Evolutionary conservation across 2,888 invertebrate species (phyloP), one percentile per base, ranked within the genome.

Genomic region (Biston stratarius): DNA sequence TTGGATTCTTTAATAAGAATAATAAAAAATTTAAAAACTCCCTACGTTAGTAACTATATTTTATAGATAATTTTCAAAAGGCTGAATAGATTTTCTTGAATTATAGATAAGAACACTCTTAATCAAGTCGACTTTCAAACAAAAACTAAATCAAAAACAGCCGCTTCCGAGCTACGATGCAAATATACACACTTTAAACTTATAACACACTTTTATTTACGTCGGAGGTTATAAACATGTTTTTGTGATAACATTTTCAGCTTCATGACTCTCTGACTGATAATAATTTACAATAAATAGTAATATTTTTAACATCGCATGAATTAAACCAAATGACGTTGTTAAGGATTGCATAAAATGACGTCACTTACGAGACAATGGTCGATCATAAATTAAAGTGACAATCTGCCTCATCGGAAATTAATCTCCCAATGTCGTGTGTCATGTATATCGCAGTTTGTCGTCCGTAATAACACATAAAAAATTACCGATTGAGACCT

Each of bases 381-480:
- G 89, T 75, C 78, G 87, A 89, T 90, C 89, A 92, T 94, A 91
- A 92, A 92, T 94, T 86, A 91, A 84, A 84, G 86, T 92, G 92
- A 90, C 92, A 92, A 88, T 89, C 87, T 87, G 89, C 88, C 90
- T 89, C 90, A 88, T 91, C 84, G 88, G 86, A 88, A 88, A 94
- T 94, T 92, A 94, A 93, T 93, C 91, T 92, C 83, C 74, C 78
- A 83, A 86, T 88, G 91, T 90, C 86, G 79, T 78, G 83, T 86
- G 87, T 88, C 91, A 79, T 88, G 88, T 90, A 87, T 87, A 86
- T 87, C 84, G 83, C 77, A 79, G 79, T 75, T 80, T 83, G 79
- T 80, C 83, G 82, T 87, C 81, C 80, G 85, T 87, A 86, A 83
- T 83, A 89, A 87, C 85, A 86, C 82, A 86, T 88, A 87, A 91